Evolutionary conservation across 2,888 invertebrate species (phyloP), one percentile per base, ranked within the genome.

Genomic region (Callyntrura guangdongensis): DNA sequence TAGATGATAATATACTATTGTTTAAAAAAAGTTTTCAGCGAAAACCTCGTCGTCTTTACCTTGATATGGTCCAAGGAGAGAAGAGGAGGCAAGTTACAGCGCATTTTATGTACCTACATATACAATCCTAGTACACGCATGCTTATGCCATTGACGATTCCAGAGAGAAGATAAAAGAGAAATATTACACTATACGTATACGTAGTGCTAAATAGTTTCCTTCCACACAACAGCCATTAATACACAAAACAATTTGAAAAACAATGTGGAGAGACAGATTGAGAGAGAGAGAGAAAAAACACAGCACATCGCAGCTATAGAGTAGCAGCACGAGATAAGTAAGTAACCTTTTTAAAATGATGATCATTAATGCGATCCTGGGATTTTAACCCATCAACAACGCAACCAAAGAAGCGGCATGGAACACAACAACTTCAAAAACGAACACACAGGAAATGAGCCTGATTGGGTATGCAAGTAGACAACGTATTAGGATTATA

Each of bases 1-100:
- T 36, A 36, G n/a, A 36, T 56, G 20, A 45, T 67, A 61, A 64
- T 83, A n/a, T 49, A 0, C 82, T 22, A 84, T 84, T 84, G 84
- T 84, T 84, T 69, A 47, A 64, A 36, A 36, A 36, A 36, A 82
- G 47, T 64, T 49, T 22, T 64, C 25, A 84, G 69, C 69, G 84
- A 72, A 81, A 88, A 82, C 82, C 72, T 87, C 49, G 49, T 69
- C 36, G 36, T 59, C 49, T 20, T 83, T 83, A 27, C 86, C 64
- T 88, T 82, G 67, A 72, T 64, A n/a, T 82, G 27, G 61, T 88
- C 69, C 88, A 88, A 88, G 88, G 88, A 82, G 88, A 82, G 88
- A 88, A n/a, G 25, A 67, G 69, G 69, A 69, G 53, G 69, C 11
- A 47, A 83, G 14, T 1, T 12, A 59, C 5, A 56, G 56, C 59